A percentile compares a stretch with the other conserved stretches of the same genome.
Evolutionary conservation across 2,797 vertebrate species (phyloP).

Genomic region (Coendou prehensilis): DNA sequence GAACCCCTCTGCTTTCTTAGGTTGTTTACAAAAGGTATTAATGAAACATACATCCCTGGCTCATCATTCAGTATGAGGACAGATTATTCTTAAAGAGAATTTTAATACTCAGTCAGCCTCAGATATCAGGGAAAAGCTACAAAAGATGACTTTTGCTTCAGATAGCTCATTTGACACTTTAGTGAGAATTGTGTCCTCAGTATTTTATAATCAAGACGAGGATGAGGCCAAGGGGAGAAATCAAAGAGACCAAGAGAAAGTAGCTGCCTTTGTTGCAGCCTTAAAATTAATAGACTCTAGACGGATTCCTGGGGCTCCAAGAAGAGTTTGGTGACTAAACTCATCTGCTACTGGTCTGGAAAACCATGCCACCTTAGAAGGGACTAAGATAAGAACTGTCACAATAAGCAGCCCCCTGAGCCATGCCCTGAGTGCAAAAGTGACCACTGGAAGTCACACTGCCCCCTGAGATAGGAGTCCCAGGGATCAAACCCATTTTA

Average conservation of each 20-base stretch:
- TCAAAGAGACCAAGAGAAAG: neutral
- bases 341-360: neutral
- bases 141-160: neutral
- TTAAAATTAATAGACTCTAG: neutral
- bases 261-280: neutral
- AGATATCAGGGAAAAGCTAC: neutral
- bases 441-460: neutral
- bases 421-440: neutral
- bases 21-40: neutral
- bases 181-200: neutral
- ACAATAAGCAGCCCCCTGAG: neutral
- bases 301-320: neutral
- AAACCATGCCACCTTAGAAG: neutral
- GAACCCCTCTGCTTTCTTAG: neutral
- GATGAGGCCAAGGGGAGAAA: neutral
- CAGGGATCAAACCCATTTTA: neutral
- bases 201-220: neutral
- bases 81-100: neutral
- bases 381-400: neutral
- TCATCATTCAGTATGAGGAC: neutral
- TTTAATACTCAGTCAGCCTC: neutral
- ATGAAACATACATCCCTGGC: neutral
- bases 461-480: neutral
- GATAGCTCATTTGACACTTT: neutral
- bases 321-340: neutral